Evolutionary conservation across 2,888 invertebrate genomes (phyloP).

Genomic region (Coenonympha glycerion): DNA sequence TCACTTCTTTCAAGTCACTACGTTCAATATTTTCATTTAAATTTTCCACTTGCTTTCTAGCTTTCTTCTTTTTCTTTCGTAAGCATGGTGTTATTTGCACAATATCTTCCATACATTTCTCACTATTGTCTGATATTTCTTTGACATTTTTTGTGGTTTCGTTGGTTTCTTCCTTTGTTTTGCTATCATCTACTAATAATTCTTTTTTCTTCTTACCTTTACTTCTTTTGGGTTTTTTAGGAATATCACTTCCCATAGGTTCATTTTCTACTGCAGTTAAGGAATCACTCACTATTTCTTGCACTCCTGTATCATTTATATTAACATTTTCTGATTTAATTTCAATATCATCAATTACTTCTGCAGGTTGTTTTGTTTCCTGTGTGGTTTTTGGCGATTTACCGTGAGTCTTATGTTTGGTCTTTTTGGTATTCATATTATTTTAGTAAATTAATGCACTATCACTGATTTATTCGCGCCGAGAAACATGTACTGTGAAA

Average conservation of each 20-base stretch:
- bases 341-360: slow-evolving; percentile 14
- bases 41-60: slow-evolving; percentile 38
- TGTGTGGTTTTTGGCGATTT: slow-evolving; percentile 39
- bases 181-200: slow-evolving; percentile 15
- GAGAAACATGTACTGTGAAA: slow-evolving; percentile 23
- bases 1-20: slow-evolving; percentile 16
- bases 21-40: slow-evolving; percentile 19
- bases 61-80: slow-evolving; percentile 64
- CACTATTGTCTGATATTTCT: background rate
- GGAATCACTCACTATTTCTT: slow-evolving; percentile 2
- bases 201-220: slow-evolving; percentile 63
- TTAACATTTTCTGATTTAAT: slow-evolving; percentile 17
- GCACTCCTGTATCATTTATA: slow-evolving; percentile 7
- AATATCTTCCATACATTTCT: slow-evolving; percentile 11
- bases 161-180: slow-evolving; percentile 21
- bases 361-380: slow-evolving; percentile 28
- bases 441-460: slow-evolving; percentile 3
- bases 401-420: slow-evolving; percentile 55
- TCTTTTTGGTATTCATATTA: slow-evolving; percentile 59
- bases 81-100: slow-evolving; percentile 38
- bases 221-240: slow-evolving; percentile 68
- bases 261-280: slow-evolving; percentile 7
- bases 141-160: slow-evolving; percentile 10
- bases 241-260: slow-evolving; percentile 33
- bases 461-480: slow-evolving; percentile 15